Conservation (phyloP, 1,140 invertebrate species). For the Diabrotica virgifera region DNA sequence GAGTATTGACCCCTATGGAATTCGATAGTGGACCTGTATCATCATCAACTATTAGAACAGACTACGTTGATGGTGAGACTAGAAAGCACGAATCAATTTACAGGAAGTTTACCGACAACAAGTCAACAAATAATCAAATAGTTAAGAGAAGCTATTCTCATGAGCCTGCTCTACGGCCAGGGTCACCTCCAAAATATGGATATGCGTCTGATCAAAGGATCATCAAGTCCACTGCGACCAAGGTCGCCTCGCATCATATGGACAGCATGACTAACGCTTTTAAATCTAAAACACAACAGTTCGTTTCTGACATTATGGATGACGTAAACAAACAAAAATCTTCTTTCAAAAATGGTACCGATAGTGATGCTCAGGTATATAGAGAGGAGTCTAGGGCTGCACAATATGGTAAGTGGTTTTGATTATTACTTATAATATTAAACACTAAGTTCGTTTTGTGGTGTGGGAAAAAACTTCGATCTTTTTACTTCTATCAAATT, state of each 20-base stretch:
- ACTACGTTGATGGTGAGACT: slow-evolving; percentile 32
- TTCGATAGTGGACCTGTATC: slow-evolving; percentile 55
- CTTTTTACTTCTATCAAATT: neutral
- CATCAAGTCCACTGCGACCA: slow-evolving; percentile 50
- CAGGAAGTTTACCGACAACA: slow-evolving; percentile 34
- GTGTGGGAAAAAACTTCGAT: neutral
- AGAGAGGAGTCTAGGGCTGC: slow-evolving; percentile 66
- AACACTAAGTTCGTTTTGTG: neutral
- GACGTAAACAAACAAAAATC: slow-evolving; percentile 55
- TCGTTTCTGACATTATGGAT: slow-evolving; percentile 62
- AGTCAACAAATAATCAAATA: slow-evolving; percentile 31
- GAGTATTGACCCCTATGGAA: slow-evolving; percentile 58
- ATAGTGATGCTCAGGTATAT: slow-evolving; percentile 63
- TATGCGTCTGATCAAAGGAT: slow-evolving; percentile 51
- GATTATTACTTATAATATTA: neutral
- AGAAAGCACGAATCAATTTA: slow-evolving; percentile 31
- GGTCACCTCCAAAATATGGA: slow-evolving; percentile 59
- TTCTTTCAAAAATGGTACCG: slow-evolving; percentile 52
- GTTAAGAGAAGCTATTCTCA: slow-evolving; percentile 43
- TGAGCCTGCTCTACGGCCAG: slow-evolving; percentile 33
- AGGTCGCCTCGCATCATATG: slow-evolving; percentile 61
- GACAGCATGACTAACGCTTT: slow-evolving; percentile 67
- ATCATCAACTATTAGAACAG: slow-evolving; percentile 29
- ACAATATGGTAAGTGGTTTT: slow-evolving; percentile 62
- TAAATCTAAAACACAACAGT: slow-evolving; percentile 68